phyloP scores from a whole-genome alignment of 1,140 invertebrate species.

The Druon quercuslanigerum region DNA sequence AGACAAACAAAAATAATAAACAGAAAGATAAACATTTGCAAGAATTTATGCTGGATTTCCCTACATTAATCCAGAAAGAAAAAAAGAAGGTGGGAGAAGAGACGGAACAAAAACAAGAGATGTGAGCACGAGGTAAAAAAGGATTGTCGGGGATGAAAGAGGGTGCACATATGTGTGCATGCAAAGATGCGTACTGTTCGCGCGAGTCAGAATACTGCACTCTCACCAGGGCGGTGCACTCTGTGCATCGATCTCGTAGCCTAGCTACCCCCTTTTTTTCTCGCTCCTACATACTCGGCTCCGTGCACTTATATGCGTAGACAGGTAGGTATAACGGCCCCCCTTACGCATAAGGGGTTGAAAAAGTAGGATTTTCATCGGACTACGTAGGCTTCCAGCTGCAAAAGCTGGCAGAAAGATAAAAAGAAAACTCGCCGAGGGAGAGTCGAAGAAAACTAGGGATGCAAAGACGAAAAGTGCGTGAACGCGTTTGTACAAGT shows the following conservation, averaged over 20 bases:
- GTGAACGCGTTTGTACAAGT: constrained; percentile 11
- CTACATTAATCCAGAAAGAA: background rate
- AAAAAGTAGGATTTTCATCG: constrained; percentile 27
- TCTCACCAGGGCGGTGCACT: constrained; percentile 24
- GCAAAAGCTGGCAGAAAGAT: constrained; percentile 12
- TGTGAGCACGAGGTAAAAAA: constrained; percentile 16
- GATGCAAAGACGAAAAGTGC: background rate
- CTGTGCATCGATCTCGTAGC: constrained; percentile 21
- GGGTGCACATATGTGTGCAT: constrained; percentile 28
- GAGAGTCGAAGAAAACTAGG: background rate
- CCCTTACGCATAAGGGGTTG: constrained; percentile 16
- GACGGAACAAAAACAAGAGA: constrained; percentile 21
- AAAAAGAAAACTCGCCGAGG: constrained; percentile 12
- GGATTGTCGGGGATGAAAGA: constrained; percentile 17
- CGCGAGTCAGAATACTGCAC: background rate
- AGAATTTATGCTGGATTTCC: too few species aligned
- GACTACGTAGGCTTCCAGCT: constrained; percentile 10
- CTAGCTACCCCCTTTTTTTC: background rate
- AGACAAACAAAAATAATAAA: too few species aligned
- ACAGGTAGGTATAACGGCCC: background rate
- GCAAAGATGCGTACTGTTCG: constrained; percentile 24
- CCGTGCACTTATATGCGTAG: constrained; percentile 27
- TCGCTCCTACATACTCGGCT: constrained; percentile 27
- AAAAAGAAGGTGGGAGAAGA: background rate
- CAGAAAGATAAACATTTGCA: too few species aligned